phyloP scores from a whole-genome alignment of 1,140 invertebrate species.

The Cyclina sinensis region DNA sequence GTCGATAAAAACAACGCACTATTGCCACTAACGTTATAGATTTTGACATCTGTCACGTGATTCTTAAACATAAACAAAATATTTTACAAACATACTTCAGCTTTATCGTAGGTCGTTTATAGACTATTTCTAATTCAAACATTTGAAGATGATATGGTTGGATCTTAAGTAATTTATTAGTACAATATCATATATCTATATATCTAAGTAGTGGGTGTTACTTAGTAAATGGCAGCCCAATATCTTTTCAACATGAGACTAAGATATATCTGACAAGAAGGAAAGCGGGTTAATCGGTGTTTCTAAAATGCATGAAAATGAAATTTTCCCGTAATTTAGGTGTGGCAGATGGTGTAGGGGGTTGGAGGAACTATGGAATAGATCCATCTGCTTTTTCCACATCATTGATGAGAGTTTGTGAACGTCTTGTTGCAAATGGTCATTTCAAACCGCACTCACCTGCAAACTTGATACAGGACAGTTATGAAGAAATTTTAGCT shows the following conservation, averaged over 20 bases:
- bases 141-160: no score
- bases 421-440: slow-evolving; percentile 94
- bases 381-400: slow-evolving; percentile 98
- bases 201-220: no score
- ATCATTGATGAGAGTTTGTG: slow-evolving; percentile 97
- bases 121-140: no score
- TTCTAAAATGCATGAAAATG: slow-evolving; percentile 1
- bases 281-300: not conserved
- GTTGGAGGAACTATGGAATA: slow-evolving; percentile 98
- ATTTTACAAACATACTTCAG: no score
- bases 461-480: slow-evolving; percentile 88
- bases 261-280: no score
- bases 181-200: no score
- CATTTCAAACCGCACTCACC: slow-evolving; percentile 95
- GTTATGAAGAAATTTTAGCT: slow-evolving; percentile 95
- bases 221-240: no score
- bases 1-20: no score
- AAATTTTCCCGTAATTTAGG: slow-evolving; percentile 88
- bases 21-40: slow-evolving; percentile 25
- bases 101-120: no score
- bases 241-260: no score
- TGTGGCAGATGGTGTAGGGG: slow-evolving; percentile 99
- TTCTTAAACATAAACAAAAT: slow-evolving; percentile 3
- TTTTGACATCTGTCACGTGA: slow-evolving; percentile 39
- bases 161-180: no score